Percentiles rank a stretch among this genome's conserved stretches.
These are phyloP conservation scores for Eupeodes latifasciatus DNA, from an alignment of 2,888 invertebrate genomes.

Conservation along the genomic window DNA sequence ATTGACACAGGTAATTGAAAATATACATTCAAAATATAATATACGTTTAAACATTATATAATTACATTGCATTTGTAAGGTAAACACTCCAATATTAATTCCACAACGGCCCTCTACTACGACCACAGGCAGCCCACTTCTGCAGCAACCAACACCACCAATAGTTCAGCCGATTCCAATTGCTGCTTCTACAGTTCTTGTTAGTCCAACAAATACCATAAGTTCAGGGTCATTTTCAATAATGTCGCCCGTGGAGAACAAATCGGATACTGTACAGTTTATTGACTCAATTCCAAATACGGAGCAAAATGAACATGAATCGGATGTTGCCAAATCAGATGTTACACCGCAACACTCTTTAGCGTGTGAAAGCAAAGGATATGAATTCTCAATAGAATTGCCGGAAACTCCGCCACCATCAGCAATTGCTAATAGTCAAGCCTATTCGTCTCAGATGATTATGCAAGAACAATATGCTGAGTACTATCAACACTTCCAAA, in stretches of 20 bases:
- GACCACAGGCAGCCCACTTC: constrained; percentile 62
- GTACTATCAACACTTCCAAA: constrained; percentile 68
- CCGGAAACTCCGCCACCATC: constrained; percentile 79
- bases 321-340: constrained; percentile 28
- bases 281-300: constrained; percentile 53
- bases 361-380: constrained; percentile 64
- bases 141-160: constrained; percentile 64
- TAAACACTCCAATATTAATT: constrained; percentile 79
- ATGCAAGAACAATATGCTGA: constrained; percentile 65
- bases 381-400: constrained; percentile 82
- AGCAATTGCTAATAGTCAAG: constrained; percentile 39
- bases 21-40: not conserved
- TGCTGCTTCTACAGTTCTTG: constrained; percentile 47
- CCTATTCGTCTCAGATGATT: constrained; percentile 69
- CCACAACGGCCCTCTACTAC: constrained; percentile 77
- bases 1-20: constrained; percentile 80
- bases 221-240: constrained; percentile 29
- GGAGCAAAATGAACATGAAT: constrained; percentile 25
- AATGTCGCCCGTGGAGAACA: constrained; percentile 35
- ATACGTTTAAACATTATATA: not conserved
- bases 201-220: constrained; percentile 38
- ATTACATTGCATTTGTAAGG: constrained; percentile 68
- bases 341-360: constrained; percentile 21
- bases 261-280: constrained; percentile 20
- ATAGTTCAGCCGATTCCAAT: constrained; percentile 75